Evolutionary conservation across 1,140 invertebrate species (phyloP), one percentile per base, ranked within the genome.

Genomic region (Liolophura sinensis): DNA sequence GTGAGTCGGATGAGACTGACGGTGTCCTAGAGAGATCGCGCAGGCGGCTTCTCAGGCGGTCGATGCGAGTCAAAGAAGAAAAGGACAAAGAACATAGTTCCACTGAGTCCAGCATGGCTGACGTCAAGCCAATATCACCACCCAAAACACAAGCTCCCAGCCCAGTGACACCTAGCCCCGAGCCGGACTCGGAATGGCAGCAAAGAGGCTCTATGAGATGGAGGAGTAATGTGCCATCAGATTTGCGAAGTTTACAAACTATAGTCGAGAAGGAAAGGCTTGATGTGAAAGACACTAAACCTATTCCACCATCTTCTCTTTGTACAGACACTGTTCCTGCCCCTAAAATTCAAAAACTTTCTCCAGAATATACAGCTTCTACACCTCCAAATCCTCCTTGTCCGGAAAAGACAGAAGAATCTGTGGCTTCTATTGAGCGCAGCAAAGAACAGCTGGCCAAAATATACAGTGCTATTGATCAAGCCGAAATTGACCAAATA

Each of bases 221-320:
- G 74, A 64, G 75, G 55, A 71, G 58, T 64, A 68, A 67, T 48
- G 68, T 74, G 49, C 49, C 62, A 25, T 47, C 67, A 16, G 47
- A 31, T 59, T 40, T 40, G 31, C 27, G 25, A 3, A 27, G 25
- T 55, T 64, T 79, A 27, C 74, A 72, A 48, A 78, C 73, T 14
- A 79, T 79, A n/a, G 68, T 69, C 47, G 78, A 79, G 64, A 77
- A 73, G 65, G 49, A 65, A 51, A 73, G 63, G 60, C 62, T 70
- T 47, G 72, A 73, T 40, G 31, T 40, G 31, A 40, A 40, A 40
- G 31, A 40, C 3, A 54, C 51, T 54, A 20, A 24, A 7, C n/a
- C 51, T 54, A 7, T 24, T 54, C 24, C 51, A 20, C 51, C 51
- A 54, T 5, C n/a, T 54, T n/a, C 51, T 54, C 51, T n/a, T 3